Base-by-base conservation (phyloP, 2,113 vertebrate species). In the Cacatua alba region DNA sequence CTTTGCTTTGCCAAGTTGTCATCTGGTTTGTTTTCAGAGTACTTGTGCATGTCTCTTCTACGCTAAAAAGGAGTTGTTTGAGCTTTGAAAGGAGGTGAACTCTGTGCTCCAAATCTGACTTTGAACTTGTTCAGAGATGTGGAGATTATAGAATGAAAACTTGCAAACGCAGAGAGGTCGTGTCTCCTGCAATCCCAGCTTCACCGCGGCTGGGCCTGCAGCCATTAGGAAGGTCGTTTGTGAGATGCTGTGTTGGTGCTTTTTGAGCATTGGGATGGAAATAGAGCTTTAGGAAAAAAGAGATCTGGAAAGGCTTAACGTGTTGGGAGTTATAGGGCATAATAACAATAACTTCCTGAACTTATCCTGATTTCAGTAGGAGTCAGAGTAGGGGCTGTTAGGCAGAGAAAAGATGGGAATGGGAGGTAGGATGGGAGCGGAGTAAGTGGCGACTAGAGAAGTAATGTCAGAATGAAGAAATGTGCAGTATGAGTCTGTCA, bases 401-500 rank as follows among this genome's bases (percentile, higher is more conserved):
- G 44, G 63, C 70, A 68, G 72, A 43, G 43, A 53, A 20, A 39
- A 39, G 39, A 26, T 59, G 0, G 2, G 68, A 64, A 41, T 2
- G 23, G 75, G 51, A 88, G 70, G 62, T 41, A 35, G 84, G 70
- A 31, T 20, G 77, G 90, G 52, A 89, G 59, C 20, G 21, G 26
- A 86, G 72, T 43, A n/a, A 83, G 74, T 5, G 81, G 69, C 92
- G 81, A 86, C 83, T 7, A 2, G 63, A 81, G 75, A 75, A 91
- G 77, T 35, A 39, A 71, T 51, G 76, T 78, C 92, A 68, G 68
- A 41, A 60, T n/a, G 84, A 82, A 97, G 95, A 59, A 94, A 79
- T 28, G 74, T 85, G 87, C 67, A 67, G 71, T 80, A 39, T 17
- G 44, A 90, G 81, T 80, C 94, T 62, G 43, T 98, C 96, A 97